A percentile compares a stretch with the other conserved stretches of the same genome.
phyloP scores from a whole-genome alignment of 1,140 invertebrate species.

The Drosophila orosa region DNA sequence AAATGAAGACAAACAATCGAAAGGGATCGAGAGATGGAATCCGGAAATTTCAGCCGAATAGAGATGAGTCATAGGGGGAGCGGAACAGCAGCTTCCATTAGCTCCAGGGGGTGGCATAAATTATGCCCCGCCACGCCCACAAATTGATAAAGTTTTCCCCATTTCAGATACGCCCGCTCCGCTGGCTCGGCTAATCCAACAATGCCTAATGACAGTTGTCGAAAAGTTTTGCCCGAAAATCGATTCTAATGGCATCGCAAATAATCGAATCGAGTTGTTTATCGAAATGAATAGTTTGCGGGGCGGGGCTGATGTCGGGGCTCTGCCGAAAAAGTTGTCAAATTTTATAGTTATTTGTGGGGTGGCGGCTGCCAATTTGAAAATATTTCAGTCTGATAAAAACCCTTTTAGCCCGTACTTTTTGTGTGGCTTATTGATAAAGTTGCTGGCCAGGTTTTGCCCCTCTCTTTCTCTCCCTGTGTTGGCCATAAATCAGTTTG shows the following conservation, averaged over 20 bases:
- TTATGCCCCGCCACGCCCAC: constrained; percentile 74
- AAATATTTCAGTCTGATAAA: constrained; percentile 38
- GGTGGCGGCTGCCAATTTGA: constrained; percentile 31
- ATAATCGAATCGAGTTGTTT: constrained; percentile 77
- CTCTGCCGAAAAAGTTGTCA: constrained; percentile 55
- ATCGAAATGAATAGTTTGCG: constrained; percentile 45
- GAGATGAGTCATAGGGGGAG: constrained; percentile 64
- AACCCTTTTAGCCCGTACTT: constrained; percentile 34
- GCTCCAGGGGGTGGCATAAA: constrained; percentile 61
- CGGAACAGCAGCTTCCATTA: constrained; percentile 55
- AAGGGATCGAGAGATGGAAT: constrained; percentile 50
- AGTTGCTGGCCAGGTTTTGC: constrained; percentile 35
- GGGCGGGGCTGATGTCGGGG: neutral
- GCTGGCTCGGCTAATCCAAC: constrained; percentile 51
- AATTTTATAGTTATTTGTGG: constrained; percentile 71
- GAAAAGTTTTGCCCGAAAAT: constrained; percentile 73
- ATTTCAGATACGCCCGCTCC: constrained; percentile 9
- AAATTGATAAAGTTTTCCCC: constrained; percentile 75
- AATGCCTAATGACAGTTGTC: constrained; percentile 79
- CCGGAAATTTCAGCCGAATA: constrained; percentile 50
- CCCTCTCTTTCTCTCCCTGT: neutral
- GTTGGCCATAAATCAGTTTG: constrained; percentile 53
- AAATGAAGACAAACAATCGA: constrained; percentile 66
- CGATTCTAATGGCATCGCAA: constrained; percentile 80
- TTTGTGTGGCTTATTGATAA: constrained; percentile 66